A percentile compares a stretch with the other conserved stretches of the same genome.
phyloP scores from a whole-genome alignment of 2,797 vertebrate species.

The Urocyon cinereoargenteus region DNA sequence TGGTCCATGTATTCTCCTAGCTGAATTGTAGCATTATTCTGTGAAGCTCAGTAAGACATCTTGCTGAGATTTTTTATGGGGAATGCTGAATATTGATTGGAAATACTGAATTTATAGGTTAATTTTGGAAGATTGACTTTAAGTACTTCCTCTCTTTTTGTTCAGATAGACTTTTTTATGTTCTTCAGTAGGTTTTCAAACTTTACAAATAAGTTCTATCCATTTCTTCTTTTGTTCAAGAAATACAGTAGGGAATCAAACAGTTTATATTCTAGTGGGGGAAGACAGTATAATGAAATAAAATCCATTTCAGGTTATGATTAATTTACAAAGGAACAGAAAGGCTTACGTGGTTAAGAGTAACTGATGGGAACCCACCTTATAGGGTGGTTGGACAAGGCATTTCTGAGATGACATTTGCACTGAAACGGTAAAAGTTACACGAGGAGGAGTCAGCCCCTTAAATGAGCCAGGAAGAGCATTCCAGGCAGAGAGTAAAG shows the following conservation, averaged over 20 bases:
- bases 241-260: slow-evolving; percentile 1
- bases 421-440: neutral
- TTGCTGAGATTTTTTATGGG: slow-evolving; percentile 33
- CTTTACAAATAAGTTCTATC: neutral
- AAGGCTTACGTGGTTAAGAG: neutral
- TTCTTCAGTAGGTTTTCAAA: slow-evolving; percentile 25
- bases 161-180: slow-evolving; percentile 28
- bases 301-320: slow-evolving; percentile 44
- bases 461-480: neutral
- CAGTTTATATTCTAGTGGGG: neutral
- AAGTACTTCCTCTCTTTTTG: neutral
- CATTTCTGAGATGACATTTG: slow-evolving; percentile 39
- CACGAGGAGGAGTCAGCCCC: neutral
- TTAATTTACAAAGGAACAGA: neutral
- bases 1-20: neutral
- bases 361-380: neutral
- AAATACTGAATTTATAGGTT: slow-evolving; percentile 36
- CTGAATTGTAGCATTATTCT: slow-evolving; percentile 53
- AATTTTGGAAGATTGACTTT: slow-evolving; percentile 36
- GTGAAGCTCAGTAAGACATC: slow-evolving; percentile 22
- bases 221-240: slow-evolving; percentile 32
- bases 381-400: neutral
- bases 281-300: slow-evolving; percentile 11
- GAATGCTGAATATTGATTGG: slow-evolving; percentile 1
- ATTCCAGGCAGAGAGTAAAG: neutral